A percentile compares a stretch with the other conserved stretches of the same genome.
phyloP scores from a whole-genome alignment of 1,140 invertebrate species.

The Gonatopus flavifemur region DNA sequence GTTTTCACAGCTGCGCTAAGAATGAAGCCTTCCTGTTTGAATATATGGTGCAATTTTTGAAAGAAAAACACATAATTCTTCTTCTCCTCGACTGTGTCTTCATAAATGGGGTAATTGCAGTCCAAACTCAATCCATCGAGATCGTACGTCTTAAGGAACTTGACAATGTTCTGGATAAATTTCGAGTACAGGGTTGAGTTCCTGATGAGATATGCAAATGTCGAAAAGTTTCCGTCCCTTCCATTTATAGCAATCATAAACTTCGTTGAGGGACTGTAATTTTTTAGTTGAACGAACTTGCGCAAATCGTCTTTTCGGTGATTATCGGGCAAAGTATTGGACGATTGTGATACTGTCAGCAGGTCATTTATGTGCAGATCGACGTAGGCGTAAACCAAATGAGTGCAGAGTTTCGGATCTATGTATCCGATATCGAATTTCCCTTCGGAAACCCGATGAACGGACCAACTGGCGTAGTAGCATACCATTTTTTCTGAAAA shows the following conservation, averaged over 20 bases:
- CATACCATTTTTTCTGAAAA: constrained; percentile 66
- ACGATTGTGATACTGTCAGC: constrained; percentile 60
- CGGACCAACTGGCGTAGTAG: constrained; percentile 66
- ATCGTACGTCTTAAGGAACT: constrained; percentile 63
- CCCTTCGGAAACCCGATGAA: constrained; percentile 61
- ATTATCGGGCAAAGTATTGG: constrained; percentile 62
- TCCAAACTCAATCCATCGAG: constrained; percentile 81
- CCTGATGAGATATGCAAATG: constrained; percentile 64
- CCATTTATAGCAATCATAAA: constrained; percentile 71
- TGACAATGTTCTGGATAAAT: constrained; percentile 64
- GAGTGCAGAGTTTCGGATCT: constrained; percentile 66
- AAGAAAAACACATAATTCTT: constrained; percentile 58
- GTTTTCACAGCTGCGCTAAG: constrained; percentile 68
- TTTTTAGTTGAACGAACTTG: constrained; percentile 60
- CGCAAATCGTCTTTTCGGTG: constrained; percentile 50
- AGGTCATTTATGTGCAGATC: constrained; percentile 54
- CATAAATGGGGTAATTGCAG: constrained; percentile 70
- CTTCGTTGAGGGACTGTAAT: constrained; percentile 65
- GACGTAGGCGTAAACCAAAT: constrained; percentile 70
- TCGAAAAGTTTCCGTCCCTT: constrained; percentile 67
- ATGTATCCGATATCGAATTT: constrained; percentile 62
- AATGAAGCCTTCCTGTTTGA: constrained; percentile 56
- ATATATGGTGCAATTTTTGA: constrained; percentile 62
- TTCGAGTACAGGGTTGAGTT: constrained; percentile 55
- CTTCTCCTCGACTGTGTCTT: constrained; percentile 50